phyloP scores from a whole-genome alignment of 2,888 invertebrate genomes.

The Eupithecia exiguata region DNA sequence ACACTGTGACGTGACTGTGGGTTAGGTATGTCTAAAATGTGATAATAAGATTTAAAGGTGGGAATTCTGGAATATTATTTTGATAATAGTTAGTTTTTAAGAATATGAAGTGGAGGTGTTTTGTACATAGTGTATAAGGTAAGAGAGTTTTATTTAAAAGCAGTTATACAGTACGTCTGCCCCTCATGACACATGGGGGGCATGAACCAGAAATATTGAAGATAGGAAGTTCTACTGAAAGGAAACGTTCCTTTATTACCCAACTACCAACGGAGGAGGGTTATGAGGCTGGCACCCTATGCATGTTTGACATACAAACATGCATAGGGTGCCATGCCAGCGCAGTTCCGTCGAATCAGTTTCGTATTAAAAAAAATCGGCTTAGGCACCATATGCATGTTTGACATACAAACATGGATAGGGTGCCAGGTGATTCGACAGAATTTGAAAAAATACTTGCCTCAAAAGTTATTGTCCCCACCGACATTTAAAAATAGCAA shows the following conservation, averaged over 20 bases:
- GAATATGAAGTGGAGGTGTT: conserved; percentile 8
- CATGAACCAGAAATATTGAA: not conserved
- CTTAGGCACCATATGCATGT: too few relatives aligned
- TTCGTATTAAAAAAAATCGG: too few relatives aligned
- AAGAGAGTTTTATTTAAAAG: not conserved
- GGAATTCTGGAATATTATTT: conserved; percentile 22
- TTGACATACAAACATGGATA: too few relatives aligned
- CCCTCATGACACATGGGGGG: not conserved
- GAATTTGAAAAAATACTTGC: not conserved
- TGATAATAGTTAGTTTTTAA: conserved; percentile 19
- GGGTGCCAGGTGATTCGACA: too few relatives aligned
- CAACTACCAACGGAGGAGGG: too few relatives aligned
- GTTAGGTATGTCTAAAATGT: conserved; percentile 45
- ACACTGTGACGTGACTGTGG: conserved; percentile 14
- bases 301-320: too few relatives aligned
- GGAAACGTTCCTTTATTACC: not conserved
- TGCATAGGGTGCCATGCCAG: too few relatives aligned
- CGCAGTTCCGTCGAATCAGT: too few relatives aligned
- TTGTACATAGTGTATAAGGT: conserved; percentile 22
- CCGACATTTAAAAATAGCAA: not conserved
- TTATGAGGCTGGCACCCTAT: too few relatives aligned
- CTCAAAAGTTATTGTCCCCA: not conserved
- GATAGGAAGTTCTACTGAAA: not conserved
- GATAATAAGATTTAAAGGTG: conserved; percentile 43
- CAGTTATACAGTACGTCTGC: not conserved